phyloP scores from a whole-genome alignment of 2,888 invertebrate species.

The Polyommatus iphigenia region DNA sequence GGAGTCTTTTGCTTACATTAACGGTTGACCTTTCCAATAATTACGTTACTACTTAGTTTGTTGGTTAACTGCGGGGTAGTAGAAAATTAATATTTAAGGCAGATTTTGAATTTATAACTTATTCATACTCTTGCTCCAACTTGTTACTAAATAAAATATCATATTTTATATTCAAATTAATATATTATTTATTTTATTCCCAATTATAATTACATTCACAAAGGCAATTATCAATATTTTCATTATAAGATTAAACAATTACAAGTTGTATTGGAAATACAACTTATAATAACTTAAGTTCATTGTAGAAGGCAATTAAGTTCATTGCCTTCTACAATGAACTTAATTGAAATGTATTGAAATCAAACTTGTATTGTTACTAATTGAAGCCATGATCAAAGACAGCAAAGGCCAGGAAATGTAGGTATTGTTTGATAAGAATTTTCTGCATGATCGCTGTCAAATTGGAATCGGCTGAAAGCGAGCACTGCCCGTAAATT shows the following conservation, averaged over 20 bases:
- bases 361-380: neutral
- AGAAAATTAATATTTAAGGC: no score
- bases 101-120: no score
- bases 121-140: no score
- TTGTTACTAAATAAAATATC: no score
- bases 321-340: neutral
- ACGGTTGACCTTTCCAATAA: neutral
- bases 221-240: neutral
- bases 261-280: neutral
- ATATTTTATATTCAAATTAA: no score
- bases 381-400: neutral
- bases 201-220: no score
- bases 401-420: neutral
- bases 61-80: no score
- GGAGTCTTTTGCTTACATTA: neutral
- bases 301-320: no score
- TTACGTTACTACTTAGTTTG: neutral
- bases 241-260: neutral
- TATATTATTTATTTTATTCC: no score
- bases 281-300: no score
- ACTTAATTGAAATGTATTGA: neutral
- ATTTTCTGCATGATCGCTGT: neutral
- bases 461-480: neutral
- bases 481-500: neutral
- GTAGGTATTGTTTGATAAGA: neutral